Evolutionary conservation across 2,113 vertebrate species (phyloP).

Genomic region (Engraulis encrasicolus): DNA sequence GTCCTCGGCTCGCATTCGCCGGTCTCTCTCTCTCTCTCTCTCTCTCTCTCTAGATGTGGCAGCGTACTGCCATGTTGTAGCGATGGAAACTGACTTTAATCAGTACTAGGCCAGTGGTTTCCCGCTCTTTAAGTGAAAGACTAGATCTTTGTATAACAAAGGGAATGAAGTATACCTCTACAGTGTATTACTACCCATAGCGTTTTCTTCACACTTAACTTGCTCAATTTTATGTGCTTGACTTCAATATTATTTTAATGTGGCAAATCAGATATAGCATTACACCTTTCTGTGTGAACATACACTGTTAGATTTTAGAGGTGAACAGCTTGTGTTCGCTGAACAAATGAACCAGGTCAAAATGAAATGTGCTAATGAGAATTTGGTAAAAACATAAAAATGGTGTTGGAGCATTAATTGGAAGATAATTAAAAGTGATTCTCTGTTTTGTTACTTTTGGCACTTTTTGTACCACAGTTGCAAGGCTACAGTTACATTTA

Average conservation of each 20-base stretch:
- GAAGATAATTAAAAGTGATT: background rate
- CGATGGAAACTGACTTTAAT: conserved; percentile 3
- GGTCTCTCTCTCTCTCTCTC: background rate
- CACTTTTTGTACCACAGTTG: background rate
- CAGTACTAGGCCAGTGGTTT: background rate
- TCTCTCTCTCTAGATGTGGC: conserved; percentile 7
- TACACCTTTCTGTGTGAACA: background rate
- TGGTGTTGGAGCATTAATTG: background rate
- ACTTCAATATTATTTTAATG: conserved; percentile 1
- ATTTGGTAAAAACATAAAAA: background rate
- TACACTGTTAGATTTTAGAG: background rate
- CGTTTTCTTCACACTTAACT: background rate
- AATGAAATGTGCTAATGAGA: conserved; percentile 7
- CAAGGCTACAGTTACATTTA: background rate
- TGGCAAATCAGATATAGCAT: background rate
- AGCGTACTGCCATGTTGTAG: background rate
- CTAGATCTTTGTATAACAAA: background rate
- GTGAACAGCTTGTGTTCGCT: background rate
- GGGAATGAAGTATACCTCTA: background rate
- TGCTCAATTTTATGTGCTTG: background rate
- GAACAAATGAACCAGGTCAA: background rate
- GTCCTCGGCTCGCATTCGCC: background rate
- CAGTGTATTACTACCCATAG: background rate
- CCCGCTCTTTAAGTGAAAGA: background rate
- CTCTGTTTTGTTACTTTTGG: background rate